Base-by-base conservation (phyloP, 2,113 vertebrate species). In the Melanerpes aurifrons region DNA sequence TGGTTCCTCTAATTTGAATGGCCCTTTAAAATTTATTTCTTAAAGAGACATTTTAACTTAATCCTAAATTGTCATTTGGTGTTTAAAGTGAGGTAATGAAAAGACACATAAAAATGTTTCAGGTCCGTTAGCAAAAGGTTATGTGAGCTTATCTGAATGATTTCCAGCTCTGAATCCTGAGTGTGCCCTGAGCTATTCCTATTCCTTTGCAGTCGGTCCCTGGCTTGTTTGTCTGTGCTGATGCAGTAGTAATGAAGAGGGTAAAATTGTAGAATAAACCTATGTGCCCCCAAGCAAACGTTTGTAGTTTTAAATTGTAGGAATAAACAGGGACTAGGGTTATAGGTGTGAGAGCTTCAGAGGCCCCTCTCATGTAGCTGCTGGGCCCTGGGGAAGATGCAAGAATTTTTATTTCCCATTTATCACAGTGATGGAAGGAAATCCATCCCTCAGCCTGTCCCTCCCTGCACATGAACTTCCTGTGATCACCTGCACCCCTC, bases 1-100 rank as follows among this genome's bases (percentile, higher is more conserved):
- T 48, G 70, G 56, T 73, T 40, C 21, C 78, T 59, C 53, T 91
- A 63, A 85, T 95, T 63, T 57, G 85, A 67, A 31, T 54, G 43
- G 8, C 58, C 81, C 92, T 95, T 76, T 86, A 6, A 0, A 40
- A 48, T 81, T 48, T 88, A 8, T 74, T 93, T 81, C 66, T 91
- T 61, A 77, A 85, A 69, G 73, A 58, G 58, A 86, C 28, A 64
- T 95, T 97, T 93, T 93, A 78, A 87, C 83, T 93, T 80, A 64
- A 63, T 80, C 53, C 31, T 63, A 8, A 83, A 9, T 21, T 25
- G 28, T 47, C 59, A 3, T 35, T 70, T 89, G 35, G 12, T 37
- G 40, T 82, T 82, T 73, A 37, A 77, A 80, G 43, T 18, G n/a
- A 64, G 21, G 16, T 57, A 9, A 9, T 53, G 25, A 63, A 82